Conservation (phyloP, 2,797 vertebrate genomes). For the Cuculus canorus region DNA sequence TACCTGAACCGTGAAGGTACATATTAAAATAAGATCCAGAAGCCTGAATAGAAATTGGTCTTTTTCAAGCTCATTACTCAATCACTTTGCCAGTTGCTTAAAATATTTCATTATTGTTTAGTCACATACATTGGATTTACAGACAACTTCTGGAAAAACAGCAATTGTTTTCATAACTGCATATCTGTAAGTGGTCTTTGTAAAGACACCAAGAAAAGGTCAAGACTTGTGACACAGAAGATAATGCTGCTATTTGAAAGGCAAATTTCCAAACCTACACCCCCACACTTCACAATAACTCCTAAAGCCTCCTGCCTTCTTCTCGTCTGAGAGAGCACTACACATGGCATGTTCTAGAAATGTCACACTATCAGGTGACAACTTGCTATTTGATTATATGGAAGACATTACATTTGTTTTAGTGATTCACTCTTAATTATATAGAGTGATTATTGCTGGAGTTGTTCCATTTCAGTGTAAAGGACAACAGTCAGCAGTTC, state of each 20-base stretch:
- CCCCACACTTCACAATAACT: not conserved
- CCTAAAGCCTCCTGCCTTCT: not conserved
- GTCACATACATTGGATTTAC: not conserved
- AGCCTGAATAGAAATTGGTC: not conserved
- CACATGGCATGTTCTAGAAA: not conserved
- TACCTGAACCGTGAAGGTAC: not conserved
- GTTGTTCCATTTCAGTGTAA: not conserved
- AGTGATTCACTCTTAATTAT: constrained; percentile 25
- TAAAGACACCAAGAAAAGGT: not conserved
- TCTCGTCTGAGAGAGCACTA: not conserved
- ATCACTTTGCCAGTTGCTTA: not conserved
- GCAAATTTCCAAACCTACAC: not conserved
- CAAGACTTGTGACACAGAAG: not conserved
- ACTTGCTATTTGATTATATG: not conserved
- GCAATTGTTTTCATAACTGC: not conserved
- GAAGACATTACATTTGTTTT: not conserved
- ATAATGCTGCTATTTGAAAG: not conserved
- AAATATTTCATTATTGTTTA: not conserved
- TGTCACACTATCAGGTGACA: not conserved
- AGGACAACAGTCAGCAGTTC: not conserved
- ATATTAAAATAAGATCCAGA: not conserved
- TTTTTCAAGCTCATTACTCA: not conserved
- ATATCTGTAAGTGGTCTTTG: not conserved
- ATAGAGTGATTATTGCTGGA: not conserved
- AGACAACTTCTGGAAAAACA: not conserved